Base-by-base conservation (phyloP, 2,113 vertebrate genomes). In the Galbula dea region DNA sequence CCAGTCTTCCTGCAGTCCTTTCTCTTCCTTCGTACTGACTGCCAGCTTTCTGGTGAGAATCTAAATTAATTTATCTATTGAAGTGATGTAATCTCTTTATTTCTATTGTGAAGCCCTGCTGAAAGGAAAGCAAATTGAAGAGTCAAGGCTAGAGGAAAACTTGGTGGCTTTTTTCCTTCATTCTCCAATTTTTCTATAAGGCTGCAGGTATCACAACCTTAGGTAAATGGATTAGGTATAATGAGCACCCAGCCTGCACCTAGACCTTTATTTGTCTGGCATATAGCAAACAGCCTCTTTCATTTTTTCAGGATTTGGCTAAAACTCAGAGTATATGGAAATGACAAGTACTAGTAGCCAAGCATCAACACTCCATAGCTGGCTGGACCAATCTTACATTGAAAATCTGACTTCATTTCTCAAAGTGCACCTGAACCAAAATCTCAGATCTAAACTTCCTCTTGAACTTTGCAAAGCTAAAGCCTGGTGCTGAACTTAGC, bases 31-130 rank as follows among this genome's bases (percentile, higher is more conserved):
- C 73, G 61, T 62, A 86, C 46, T 2, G 11, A 94, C 83, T 93
- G 97, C 90, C 95, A 96, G 88, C 85, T 96, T 96, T 97, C 96
- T 85, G 85, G 77, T 97, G 96, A 96, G 96, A 96, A 96, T 89
- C 80, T 91, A 88, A 95, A 95, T 94, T 97, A 91, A 96, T 96
- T 93, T 88, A 94, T 88, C 90, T 89, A 58, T 55, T 80, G 76
- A 59, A 78, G 30, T 93, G 89, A 95, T 87, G 45, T 95, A 72
- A 93, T 79, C 67, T 75, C 11, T 4, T 94, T 75, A 75, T 55
- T 21, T 45, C 66, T 66, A 48, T 49, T 9, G 1, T 21, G 55
- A 79, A 77, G n/a, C 61, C 58, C 43, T 36, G 39, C 6, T 78
- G 45, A 90, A 51, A 5, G 2, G 27, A 83, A 89, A 93, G 85